phyloP scores from a whole-genome alignment of 2,113 vertebrate species.

The Gorsachius goisagi region DNA sequence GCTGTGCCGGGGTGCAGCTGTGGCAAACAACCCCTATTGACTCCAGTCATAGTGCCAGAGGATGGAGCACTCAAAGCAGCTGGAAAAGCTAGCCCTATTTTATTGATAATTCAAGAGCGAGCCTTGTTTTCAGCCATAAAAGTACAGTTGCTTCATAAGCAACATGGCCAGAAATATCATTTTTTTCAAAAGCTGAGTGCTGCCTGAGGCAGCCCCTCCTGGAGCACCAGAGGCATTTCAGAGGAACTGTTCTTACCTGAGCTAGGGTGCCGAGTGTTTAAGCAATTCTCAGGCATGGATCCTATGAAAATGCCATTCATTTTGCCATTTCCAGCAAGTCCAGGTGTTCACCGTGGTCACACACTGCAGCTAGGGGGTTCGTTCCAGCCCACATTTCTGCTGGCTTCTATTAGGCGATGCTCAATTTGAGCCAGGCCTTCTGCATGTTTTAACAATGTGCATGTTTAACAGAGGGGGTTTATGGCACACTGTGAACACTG shows the following conservation, averaged over 20 bases:
- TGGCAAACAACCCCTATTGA: background rate
- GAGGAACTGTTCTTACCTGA: background rate
- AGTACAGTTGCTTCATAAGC: background rate
- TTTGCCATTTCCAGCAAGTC: background rate
- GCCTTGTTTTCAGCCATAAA: background rate
- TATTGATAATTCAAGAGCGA: background rate
- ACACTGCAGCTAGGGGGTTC: background rate
- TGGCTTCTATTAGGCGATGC: background rate
- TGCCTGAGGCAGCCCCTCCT: background rate
- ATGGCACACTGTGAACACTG: background rate
- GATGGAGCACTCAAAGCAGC: background rate
- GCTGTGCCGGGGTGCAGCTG: background rate
- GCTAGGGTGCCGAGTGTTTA: fast-evolving
- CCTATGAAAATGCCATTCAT: background rate
- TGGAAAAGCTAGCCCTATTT: background rate
- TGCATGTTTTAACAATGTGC: background rate
- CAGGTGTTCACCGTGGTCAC: background rate
- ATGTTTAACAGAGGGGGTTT: background rate
- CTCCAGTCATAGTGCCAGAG: fast-evolving
- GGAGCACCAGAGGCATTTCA: background rate
- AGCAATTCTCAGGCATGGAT: background rate
- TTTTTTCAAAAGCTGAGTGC: background rate
- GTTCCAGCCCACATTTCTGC: background rate
- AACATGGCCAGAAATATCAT: background rate
- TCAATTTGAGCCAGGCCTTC: background rate